These are phyloP conservation scores for Henricia sp. DNA, from an alignment of 53 echinoderm and acorn worm genomes.

Conservation along the genomic window DNA sequence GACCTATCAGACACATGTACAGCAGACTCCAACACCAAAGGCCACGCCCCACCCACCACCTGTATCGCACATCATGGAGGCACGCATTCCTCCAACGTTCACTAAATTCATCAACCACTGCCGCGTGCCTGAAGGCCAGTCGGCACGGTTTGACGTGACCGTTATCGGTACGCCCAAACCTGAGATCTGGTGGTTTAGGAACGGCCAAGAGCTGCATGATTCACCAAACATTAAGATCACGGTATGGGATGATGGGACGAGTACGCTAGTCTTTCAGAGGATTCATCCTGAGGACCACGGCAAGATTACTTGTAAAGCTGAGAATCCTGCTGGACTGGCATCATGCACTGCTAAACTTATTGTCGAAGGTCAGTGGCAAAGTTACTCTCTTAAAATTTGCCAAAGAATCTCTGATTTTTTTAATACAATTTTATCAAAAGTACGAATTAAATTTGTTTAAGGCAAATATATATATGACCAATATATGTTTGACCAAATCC, in stretches of 20 bases:
- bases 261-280: constrained; percentile 75
- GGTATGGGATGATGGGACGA: constrained; percentile 79
- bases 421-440: no score
- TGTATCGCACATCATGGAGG: constrained; percentile 40
- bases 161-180: constrained; percentile 85
- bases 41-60: constrained; percentile 22
- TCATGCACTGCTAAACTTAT: constrained; percentile 98
- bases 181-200: constrained; percentile 87
- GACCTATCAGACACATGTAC: constrained; percentile 8
- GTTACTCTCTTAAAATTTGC: no score
- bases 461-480: no score
- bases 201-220: constrained; percentile 76
- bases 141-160: constrained; percentile 85
- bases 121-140: constrained; percentile 78
- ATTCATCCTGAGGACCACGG: constrained; percentile 77
- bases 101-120: constrained; percentile 94
- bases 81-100: constrained; percentile 82
- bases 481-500: no score
- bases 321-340: constrained; percentile 94
- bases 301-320: constrained; percentile 92
- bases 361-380: constrained; percentile 98
- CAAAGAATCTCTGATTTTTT: no score
- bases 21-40: constrained; percentile 7
- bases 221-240: constrained; percentile 73
- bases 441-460: no score